These are phyloP conservation scores for Dermatemys mawii DNA, from an alignment of 2,113 vertebrate species.

Conservation along the genomic window DNA sequence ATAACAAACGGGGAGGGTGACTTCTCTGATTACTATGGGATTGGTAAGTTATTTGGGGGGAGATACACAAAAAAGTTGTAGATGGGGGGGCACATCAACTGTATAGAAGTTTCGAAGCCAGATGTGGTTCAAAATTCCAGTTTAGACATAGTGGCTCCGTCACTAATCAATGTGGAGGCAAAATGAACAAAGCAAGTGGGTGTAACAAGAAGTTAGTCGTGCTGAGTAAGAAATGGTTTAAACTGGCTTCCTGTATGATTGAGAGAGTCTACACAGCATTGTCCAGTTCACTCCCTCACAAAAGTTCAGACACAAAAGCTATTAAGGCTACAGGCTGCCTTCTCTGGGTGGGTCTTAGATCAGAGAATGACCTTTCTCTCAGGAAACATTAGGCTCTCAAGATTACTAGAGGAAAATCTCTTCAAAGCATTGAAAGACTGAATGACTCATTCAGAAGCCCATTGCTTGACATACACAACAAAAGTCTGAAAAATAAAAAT, in stretches of 20 bases:
- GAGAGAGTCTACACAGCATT: not conserved
- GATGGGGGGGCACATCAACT: not conserved
- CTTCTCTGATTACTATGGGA: not conserved
- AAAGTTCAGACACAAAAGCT: not conserved
- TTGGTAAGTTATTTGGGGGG: not conserved
- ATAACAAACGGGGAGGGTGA: not conserved
- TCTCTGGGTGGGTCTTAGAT: conserved; percentile 32
- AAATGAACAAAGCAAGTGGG: not conserved
- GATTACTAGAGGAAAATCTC: conserved; percentile 20
- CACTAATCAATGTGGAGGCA: not conserved
- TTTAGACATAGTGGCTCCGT: not conserved
- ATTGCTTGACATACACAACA: not conserved
- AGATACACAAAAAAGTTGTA: not conserved
- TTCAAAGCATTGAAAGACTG: not conserved
- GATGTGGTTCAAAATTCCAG: not conserved
- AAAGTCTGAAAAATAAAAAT: conserved; percentile 27
- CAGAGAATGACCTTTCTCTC: conserved; percentile 40
- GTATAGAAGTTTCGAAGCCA: not conserved
- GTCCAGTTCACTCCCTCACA: not conserved
- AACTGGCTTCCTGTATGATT: not conserved
- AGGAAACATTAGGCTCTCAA: conserved; percentile 33
- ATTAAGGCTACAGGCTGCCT: not conserved
- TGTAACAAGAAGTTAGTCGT: not conserved
- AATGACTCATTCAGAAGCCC: conserved; percentile 20
- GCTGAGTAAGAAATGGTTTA: not conserved